Evolutionary conservation across 2,113 vertebrate genomes (phyloP).

Genomic region (Rhipidura dahli): DNA sequence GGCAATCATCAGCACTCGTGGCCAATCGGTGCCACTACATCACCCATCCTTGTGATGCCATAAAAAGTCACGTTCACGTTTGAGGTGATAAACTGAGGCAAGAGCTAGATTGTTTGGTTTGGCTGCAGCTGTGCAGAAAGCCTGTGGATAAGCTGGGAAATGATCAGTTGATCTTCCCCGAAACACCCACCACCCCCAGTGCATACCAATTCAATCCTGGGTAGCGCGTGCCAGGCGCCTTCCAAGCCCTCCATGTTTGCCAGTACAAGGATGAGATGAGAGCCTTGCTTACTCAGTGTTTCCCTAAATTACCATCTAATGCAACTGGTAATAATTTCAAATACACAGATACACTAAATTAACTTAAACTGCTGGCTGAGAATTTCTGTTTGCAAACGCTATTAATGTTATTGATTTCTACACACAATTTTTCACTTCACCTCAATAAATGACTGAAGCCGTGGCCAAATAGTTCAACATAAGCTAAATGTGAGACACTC

Average conservation of each 20-base stretch:
- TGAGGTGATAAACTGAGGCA: background rate
- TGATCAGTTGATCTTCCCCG: background rate
- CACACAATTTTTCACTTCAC: background rate
- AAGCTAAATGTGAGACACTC: background rate
- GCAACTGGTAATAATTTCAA: background rate
- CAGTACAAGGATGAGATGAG: background rate
- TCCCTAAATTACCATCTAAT: background rate
- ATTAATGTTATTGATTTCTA: background rate
- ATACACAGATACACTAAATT: background rate
- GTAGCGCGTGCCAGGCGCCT: background rate
- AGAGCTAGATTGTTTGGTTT: background rate
- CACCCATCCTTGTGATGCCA: background rate
- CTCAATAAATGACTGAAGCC: background rate
- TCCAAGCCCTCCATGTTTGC: background rate
- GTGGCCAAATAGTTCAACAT: background rate
- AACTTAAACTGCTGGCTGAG: background rate
- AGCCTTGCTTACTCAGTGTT: background rate
- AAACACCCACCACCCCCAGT: background rate
- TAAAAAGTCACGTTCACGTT: background rate
- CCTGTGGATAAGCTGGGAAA: background rate
- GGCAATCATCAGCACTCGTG: background rate
- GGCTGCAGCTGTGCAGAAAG: background rate
- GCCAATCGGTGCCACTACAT: background rate
- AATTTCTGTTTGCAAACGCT: background rate
- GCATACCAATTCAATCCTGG: background rate